Base-by-base conservation (phyloP, 2,888 invertebrate species). In the Sphaerophoria taeniata region DNA sequence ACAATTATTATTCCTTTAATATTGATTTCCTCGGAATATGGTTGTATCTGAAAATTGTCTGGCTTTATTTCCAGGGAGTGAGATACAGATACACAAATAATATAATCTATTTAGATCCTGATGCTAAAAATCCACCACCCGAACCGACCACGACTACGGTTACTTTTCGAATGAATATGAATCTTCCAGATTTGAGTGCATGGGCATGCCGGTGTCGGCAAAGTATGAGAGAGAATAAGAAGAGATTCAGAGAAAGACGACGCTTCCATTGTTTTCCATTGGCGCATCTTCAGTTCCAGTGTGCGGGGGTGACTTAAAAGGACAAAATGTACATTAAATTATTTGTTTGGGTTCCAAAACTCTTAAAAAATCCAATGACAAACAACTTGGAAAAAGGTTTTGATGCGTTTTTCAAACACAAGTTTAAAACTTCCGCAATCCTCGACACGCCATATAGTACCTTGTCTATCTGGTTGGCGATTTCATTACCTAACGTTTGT, bases 81-180 rank as follows among this genome's bases (percentile, higher is more conserved):
- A 55, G 75, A 84, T 77, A 77, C 82, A 82, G 71, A 79, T 61
- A 43, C 53, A 73, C 43, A 74, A 39, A 71, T 80, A 61, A 7
- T 39, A 39, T 39, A 79, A 74, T 79, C 75, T 79, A 72, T 79
- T 84, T 79, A 51, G 72, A 67, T 79, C 60, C 79, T 63, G n/a
- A 47, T 9, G 34, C 45, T 36, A 72, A 76, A 82, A 76, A 67
- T 75, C 81, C 85, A 73, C 60, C 85, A 79, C 67, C 79, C 73
- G 80, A 81, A 69, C 81, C 56, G 69, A 49, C 69, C 51, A 47
- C 56, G 51, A 58, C 76, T 53, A 63, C 81, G 80, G 69, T 63
- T 81, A 76, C 80, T 85, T 81, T 45, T 39, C 85, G 85, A 85
- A 85, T 85, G 85, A 76, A 58, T 73, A 69, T 24, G 24, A 24